Evolutionary conservation across 2,797 vertebrate genomes (phyloP), one percentile per base, ranked within the genome.

Genomic region (Silurus aristotelis): DNA sequence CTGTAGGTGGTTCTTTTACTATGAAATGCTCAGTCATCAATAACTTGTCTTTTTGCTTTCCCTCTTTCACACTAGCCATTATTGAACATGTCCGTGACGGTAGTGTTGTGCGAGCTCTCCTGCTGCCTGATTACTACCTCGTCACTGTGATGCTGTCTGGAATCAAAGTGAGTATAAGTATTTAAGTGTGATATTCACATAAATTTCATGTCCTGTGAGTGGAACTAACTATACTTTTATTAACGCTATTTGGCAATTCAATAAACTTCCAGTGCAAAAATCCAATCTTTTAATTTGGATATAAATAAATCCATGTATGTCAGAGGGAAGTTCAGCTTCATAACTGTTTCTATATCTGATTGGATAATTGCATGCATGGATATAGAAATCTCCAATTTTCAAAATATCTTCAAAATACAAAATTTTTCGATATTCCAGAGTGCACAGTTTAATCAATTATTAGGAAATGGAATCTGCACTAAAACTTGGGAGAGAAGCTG

Each of bases 61-160:
- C 52, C 17, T 73, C 7, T 71, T 8, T 22, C 67, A 25, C 31
- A 70, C 8, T 71, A 99, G 98, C 98, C 83, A 96, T 99, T 92
- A 99, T 99, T 60, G 98, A 99, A 88, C 98, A 99, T 0, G 98
- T 99, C 80, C 95, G 98, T 71, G 98, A 99, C 0, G 98, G 98
- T 89, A 97, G 97, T 3, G 96, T 98, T 83, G 97, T 99, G 75
- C 95, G 98, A 90, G 97, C 98, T 56, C 94, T 99, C 84, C 96
- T 99, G n/a, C 97, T 99, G 38, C 98, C 98, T 0, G 97, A 98
- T 89, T 90, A 96, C 92, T 97, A 99, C 94, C 93, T 99, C 94
- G 97, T 99, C 72, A 99, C 98, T 0, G 97, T 99, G 88, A 98
- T 99, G 98, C 95, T 99, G 86, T 99, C 98, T 43, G 98, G 97